Conservation (phyloP, 2,113 vertebrate species). For the Mastomys coucha region DNA sequence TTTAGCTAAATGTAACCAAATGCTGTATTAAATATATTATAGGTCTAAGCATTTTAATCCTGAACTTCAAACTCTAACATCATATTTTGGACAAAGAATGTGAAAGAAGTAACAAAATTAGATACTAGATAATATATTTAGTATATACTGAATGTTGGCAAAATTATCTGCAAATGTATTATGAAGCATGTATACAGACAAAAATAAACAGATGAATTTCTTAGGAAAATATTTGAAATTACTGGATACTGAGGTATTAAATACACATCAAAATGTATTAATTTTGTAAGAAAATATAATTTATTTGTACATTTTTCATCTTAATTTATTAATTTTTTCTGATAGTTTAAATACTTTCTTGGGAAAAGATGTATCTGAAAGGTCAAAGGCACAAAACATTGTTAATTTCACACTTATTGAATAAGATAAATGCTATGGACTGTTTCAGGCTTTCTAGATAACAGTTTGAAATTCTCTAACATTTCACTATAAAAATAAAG, state of each 20-base stretch:
- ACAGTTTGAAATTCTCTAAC: fast-evolving
- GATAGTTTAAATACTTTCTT: neutral
- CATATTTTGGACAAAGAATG: neutral
- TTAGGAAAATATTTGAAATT: neutral
- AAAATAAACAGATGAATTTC: neutral
- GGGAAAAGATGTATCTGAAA: neutral
- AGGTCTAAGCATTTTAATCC: neutral
- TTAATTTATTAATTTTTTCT: neutral
- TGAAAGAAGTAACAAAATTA: neutral
- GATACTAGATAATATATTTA: neutral
- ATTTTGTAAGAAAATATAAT: neutral
- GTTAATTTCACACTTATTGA: neutral
- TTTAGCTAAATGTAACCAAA: neutral
- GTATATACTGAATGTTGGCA: neutral
- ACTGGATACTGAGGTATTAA: neutral
- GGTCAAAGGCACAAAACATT: neutral
- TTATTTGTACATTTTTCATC: neutral
- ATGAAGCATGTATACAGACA: neutral
- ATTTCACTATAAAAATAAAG: neutral
- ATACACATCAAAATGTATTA: neutral
- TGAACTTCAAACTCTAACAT: neutral
- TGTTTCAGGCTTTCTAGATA: neutral
- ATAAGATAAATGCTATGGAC: neutral
- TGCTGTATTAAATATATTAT: neutral
- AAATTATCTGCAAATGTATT: neutral